phyloP scores from a whole-genome alignment of 2,113 vertebrate species.

The Ophthalmolycus amberensis region DNA sequence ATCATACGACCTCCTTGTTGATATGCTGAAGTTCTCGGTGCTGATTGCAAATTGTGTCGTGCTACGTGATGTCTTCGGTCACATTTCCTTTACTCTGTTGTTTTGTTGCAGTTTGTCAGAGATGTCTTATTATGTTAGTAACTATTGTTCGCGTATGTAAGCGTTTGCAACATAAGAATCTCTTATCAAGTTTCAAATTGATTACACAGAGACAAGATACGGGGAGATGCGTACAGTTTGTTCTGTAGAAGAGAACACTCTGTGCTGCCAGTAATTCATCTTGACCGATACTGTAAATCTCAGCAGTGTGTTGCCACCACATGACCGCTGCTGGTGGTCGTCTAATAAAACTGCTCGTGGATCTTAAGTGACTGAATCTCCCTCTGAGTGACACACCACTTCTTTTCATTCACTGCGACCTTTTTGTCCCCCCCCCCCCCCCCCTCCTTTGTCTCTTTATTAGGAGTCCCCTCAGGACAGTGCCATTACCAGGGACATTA shows the following conservation, averaged over 20 bases:
- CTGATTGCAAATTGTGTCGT: background rate
- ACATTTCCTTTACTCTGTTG: background rate
- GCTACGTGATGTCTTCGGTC: background rate
- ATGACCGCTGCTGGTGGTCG: constrained; percentile 56
- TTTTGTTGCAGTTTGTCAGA: background rate
- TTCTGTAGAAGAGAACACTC: constrained; percentile 47
- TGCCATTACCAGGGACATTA: constrained; percentile 98
- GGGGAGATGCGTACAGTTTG: constrained; percentile 26
- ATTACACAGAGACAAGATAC: background rate
- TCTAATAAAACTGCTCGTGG: background rate
- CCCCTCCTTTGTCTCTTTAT: constrained; percentile 19
- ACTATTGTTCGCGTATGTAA: background rate
- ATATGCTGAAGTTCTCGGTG: background rate
- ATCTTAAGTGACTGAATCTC: background rate
- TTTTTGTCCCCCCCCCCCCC: background rate
- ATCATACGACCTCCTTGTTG: background rate
- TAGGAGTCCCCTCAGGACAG: constrained; percentile 99
- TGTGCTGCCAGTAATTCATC: constrained; percentile 51
- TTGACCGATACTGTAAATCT: constrained; percentile 25
- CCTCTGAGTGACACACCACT: background rate
- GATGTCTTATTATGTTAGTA: background rate
- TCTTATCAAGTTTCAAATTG: background rate
- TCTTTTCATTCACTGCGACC: background rate
- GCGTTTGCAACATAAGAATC: background rate
- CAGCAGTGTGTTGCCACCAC: constrained; percentile 6